phyloP scores from a whole-genome alignment of 2,113 vertebrate species.

The Macaca fascicularis region T2T-MFA8v1.1 NC_088379.1:25032501-25033000 shows the following conservation, averaged over 20 bases:
- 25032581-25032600: too few relatives aligned
- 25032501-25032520: background rate
- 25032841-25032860: background rate
- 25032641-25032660: background rate
- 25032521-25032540: background rate
- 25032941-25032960: background rate
- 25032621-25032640: background rate
- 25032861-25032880: background rate
- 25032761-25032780: background rate
- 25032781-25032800: background rate
- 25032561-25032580: background rate
- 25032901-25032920: background rate
- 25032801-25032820: background rate
- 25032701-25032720: background rate
- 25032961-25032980: background rate
- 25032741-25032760: background rate
- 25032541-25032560: background rate
- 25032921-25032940: background rate
- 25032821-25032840: background rate
- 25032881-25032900: background rate
- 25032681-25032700: background rate
- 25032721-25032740: background rate
- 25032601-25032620: background rate
- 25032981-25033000: background rate
- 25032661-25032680: conserved; percentile 6